Evolutionary conservation across 2,888 invertebrate genomes (phyloP), one percentile per base, ranked within the genome.

Genomic region (Lasioglossum oenotherae): DNA sequence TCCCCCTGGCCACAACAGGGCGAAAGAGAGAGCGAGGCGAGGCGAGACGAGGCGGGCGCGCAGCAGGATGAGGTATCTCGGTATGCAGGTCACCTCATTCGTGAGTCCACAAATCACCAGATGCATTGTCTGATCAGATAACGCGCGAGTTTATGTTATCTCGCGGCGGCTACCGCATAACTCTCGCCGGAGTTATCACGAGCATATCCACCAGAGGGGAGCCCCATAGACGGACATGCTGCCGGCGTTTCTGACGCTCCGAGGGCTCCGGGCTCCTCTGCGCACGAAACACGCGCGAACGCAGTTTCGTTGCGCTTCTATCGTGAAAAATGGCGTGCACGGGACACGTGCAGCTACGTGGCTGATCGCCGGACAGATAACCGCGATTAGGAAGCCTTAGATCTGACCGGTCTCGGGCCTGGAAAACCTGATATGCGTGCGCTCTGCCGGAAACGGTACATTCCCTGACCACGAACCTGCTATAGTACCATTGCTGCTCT

Each of bases 111-210:
- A 88, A 90, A 91, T 91, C 88, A 88, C 85, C 84, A 81, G 89
- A 88, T 87, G 85, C 89, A 87, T 87, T 88, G 87, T 92, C 87
- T 83, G 86, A 92, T 92, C 92, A 89, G 92, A 92, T 91, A 91
- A 87, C 84, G 85, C 84, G 77, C 87, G 88, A 91, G 89, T 92
- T 92, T 92, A 91, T 89, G 91, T 91, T 93, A 93, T 91, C 92
- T 91, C 86, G 88, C 81, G 87, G 78, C 85, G 81, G 88, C 88
- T 92, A 92, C 91, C 90, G 87, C 88, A 92, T 92, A 92, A 91
- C 88, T 92, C 89, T 89, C 87, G 85, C 88, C 86, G 76, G 86
- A 89, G 86, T 89, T 89, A 89, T 89, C 88, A 85, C 84, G 88
- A 79, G 86, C 69, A 71, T 78, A 57, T 57, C 53, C 53, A 57